A percentile compares a stretch with the other conserved stretches of the same genome.
Conservation (phyloP, 2,888 invertebrate species). For the Drosophila mercatorum region DNA sequence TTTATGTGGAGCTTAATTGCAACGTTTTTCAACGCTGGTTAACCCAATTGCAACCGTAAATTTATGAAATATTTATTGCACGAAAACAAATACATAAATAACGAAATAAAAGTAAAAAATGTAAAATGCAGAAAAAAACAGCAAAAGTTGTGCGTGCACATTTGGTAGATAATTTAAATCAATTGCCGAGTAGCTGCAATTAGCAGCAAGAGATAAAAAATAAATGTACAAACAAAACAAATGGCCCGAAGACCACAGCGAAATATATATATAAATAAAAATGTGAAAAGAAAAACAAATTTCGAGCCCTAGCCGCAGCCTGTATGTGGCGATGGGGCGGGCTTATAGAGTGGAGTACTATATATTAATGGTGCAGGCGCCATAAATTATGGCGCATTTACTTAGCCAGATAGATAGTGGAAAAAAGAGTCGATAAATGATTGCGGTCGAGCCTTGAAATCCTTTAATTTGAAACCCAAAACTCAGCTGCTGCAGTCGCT, state of each 20-base stretch:
- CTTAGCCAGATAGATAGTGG: conserved; percentile 64
- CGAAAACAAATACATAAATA: conserved; percentile 61
- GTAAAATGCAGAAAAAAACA: background rate
- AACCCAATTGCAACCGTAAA: conserved; percentile 70
- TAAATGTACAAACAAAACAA: conserved; percentile 67
- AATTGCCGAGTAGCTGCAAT: conserved; percentile 78
- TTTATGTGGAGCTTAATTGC: conserved; percentile 70
- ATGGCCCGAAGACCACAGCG: conserved; percentile 56
- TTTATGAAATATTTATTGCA: conserved; percentile 75
- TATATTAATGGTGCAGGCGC: conserved; percentile 66
- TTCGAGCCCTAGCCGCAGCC: conserved; percentile 19
- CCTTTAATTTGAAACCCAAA: conserved; percentile 72
- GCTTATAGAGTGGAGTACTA: conserved; percentile 40
- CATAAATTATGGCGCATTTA: conserved; percentile 80
- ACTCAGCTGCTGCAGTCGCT: conserved; percentile 31
- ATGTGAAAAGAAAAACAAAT: background rate
- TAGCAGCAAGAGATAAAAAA: conserved; percentile 76
- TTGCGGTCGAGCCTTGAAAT: conserved; percentile 78
- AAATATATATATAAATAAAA: background rate
- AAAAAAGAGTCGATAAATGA: conserved; percentile 74
- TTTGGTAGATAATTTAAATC: conserved; percentile 77
- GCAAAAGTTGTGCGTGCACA: conserved; percentile 30
- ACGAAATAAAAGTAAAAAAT: conserved; percentile 16
- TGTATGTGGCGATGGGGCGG: conserved; percentile 43
- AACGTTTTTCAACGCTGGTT: conserved; percentile 75